These are phyloP conservation scores for Pleuronectes platessa DNA, from an alignment of 2,113 vertebrate species.

Conservation along the genomic window DNA sequence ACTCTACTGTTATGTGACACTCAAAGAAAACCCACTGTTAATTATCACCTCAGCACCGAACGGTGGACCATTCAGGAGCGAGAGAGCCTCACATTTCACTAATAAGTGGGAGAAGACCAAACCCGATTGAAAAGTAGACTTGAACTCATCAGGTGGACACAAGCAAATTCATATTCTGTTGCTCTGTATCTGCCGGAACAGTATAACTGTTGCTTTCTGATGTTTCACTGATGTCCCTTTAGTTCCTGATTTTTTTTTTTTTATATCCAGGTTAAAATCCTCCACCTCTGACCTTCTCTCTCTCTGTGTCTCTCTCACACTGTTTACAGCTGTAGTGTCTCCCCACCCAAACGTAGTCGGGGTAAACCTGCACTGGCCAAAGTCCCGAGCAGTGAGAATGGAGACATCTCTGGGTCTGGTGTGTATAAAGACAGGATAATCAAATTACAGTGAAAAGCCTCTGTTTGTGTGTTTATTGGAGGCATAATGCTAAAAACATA, in stretches of 20 bases:
- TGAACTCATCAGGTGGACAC: no score
- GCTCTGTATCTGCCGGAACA: no score
- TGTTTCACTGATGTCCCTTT: background rate
- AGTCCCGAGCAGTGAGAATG: conserved; percentile 87
- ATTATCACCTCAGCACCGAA: background rate
- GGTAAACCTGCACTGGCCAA: conserved; percentile 94
- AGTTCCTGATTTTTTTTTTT: background rate
- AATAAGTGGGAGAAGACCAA: background rate
- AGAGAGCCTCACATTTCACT: background rate
- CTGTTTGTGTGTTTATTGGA: conserved; percentile 1
- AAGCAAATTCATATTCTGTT: no score
- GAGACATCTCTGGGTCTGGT: conserved; percentile 89
- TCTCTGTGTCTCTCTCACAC: background rate
- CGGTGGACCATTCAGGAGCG: background rate
- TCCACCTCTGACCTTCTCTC: conserved; percentile 1
- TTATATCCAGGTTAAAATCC: background rate
- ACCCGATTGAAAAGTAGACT: no score
- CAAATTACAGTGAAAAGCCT: conserved; percentile 17
- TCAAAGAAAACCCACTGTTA: background rate
- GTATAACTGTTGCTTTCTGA: background rate
- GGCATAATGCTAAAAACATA: background rate
- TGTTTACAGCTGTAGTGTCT: conserved; percentile 74
- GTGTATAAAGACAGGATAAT: conserved; percentile 46
- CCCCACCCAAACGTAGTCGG: conserved; percentile 90
- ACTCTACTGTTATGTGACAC: background rate